Percentiles rank a stretch among this genome's conserved stretches.
These are phyloP conservation scores for Chionis minor DNA, from an alignment of 2,113 vertebrate genomes.

Conservation along the genomic window DNA sequence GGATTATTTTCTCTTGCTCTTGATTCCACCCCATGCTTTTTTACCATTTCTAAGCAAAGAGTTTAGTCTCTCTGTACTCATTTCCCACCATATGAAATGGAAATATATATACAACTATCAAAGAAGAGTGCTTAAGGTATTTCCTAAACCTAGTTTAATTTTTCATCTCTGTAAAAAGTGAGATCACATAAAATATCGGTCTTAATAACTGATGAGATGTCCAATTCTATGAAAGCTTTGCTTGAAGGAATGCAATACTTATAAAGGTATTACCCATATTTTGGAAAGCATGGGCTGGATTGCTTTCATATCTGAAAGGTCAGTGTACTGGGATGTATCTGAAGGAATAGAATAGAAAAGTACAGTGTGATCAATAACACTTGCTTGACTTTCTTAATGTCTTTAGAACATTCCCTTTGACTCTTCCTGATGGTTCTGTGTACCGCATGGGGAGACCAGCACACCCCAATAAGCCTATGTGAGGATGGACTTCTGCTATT, in stretches of 20 bases:
- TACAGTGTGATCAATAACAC: fast-evolving
- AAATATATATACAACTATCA: background rate
- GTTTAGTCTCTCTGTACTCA: background rate
- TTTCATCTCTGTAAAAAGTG: background rate
- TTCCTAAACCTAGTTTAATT: background rate
- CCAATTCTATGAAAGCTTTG: background rate
- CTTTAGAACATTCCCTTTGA: background rate
- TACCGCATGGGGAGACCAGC: background rate
- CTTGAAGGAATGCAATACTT: background rate
- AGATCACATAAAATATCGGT: background rate
- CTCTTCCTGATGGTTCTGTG: background rate
- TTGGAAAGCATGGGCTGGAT: background rate
- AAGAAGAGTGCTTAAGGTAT: background rate
- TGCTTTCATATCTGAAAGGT: background rate
- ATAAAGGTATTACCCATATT: background rate
- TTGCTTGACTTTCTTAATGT: background rate
- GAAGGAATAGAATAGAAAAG: background rate
- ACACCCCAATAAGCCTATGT: background rate
- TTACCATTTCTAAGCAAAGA: background rate
- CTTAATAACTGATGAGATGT: background rate
- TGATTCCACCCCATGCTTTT: background rate
- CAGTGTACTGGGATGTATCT: background rate
- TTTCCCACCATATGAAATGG: background rate
- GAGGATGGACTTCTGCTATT: background rate
- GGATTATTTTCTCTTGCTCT: background rate